Conservation (phyloP, 30 jellyfish, hydroid and myxozoan species). For the Sanderia malayensis region DNA sequence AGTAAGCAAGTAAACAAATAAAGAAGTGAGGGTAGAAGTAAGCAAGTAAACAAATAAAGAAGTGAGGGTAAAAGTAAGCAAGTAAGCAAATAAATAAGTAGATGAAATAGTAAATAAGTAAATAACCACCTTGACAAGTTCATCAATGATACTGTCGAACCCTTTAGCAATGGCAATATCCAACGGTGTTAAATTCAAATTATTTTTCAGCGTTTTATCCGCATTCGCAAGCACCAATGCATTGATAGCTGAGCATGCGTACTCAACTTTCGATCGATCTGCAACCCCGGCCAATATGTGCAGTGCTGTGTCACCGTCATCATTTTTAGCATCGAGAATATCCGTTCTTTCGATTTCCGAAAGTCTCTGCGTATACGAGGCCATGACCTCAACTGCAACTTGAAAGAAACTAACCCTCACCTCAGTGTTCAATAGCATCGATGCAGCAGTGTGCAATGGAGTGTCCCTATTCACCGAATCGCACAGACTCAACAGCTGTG, state of each 20-base stretch:
- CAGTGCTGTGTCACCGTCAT: slow-evolving; percentile 88
- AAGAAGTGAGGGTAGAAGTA: not conserved
- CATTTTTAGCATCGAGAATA: slow-evolving; percentile 74
- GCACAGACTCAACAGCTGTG: slow-evolving; percentile 58
- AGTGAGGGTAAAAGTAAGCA: not conserved
- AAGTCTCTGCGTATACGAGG: slow-evolving; percentile 68
- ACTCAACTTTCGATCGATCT: slow-evolving; percentile 79
- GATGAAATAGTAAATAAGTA: not conserved
- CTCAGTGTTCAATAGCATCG: slow-evolving; percentile 83
- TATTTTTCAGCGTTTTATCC: slow-evolving; percentile 82
- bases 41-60: not conserved
- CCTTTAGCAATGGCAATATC: slow-evolving; percentile 93
- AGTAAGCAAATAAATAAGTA: not conserved
- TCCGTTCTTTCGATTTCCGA: slow-evolving; percentile 66
- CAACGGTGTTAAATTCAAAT: slow-evolving; percentile 72
- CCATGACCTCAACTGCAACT: slow-evolving; percentile 83
- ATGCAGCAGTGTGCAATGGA: slow-evolving; percentile 91
- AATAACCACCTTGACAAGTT: slow-evolving; percentile 83
- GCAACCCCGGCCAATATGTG: slow-evolving; percentile 83
- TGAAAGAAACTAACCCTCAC: slow-evolving; percentile 85
- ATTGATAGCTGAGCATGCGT: slow-evolving; percentile 85
- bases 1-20: too few relatives aligned
- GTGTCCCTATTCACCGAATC: slow-evolving; percentile 80
- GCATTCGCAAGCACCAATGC: slow-evolving; percentile 85
- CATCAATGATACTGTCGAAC: slow-evolving; percentile 78